These are phyloP conservation scores for Staurois parvus DNA, from an alignment of 2,797 vertebrate species.

Conservation along the genomic window DNA sequence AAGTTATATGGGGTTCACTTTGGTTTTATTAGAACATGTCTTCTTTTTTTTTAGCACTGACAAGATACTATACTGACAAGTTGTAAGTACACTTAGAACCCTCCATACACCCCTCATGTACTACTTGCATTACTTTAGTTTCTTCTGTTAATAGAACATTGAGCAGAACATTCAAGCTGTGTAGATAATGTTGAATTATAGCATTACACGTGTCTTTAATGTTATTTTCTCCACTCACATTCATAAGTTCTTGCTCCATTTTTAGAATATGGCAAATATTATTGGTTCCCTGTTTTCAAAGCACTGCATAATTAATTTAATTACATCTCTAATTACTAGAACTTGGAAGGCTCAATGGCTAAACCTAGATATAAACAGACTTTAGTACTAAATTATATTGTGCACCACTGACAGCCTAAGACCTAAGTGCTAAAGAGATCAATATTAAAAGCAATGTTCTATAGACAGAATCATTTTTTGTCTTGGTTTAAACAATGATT, in stretches of 20 bases:
- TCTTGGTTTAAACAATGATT: constrained; percentile 2
- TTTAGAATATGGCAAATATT: constrained; percentile 18
- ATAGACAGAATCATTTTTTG: constrained; percentile 17
- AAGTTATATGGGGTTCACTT: too few species aligned
- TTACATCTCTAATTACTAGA: constrained; percentile 39
- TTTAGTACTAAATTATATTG: constrained; percentile 20
- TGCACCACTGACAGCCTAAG: constrained; percentile 10
- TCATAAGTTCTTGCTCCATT: constrained; percentile 22
- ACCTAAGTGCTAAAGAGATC: constrained; percentile 15
- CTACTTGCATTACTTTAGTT: too few species aligned
- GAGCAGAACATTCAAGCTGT: neutral
- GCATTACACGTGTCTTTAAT: neutral
- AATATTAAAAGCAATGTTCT: constrained; percentile 22
- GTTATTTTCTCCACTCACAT: constrained; percentile 15
- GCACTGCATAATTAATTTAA: constrained; percentile 45
- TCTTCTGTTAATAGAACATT: too few species aligned
- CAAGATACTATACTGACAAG: too few species aligned
- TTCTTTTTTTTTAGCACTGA: too few species aligned
- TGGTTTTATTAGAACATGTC: too few species aligned
- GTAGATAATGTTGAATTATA: neutral
- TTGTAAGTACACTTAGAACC: too few species aligned
- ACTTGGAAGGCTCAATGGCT: constrained; percentile 19
- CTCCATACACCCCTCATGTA: too few species aligned
- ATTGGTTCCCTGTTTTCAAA: constrained; percentile 29
- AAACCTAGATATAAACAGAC: constrained; percentile 39